Percentiles rank a stretch among this genome's conserved stretches.
Conservation (phyloP, 2,113 vertebrate genomes). For the Calcarius ornatus region DNA sequence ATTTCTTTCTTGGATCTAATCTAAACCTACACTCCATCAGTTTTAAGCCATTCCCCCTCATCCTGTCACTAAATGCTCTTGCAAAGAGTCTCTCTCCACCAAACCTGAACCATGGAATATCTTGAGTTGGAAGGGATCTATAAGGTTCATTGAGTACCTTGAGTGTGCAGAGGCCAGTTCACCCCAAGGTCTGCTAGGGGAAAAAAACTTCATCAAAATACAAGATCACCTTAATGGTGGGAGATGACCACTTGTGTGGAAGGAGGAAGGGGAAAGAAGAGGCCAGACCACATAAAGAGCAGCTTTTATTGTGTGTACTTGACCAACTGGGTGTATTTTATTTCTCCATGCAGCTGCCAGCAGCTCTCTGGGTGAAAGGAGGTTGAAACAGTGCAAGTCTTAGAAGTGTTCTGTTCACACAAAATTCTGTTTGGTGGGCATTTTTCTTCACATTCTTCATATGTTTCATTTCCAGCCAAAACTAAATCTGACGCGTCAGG, state of each 20-base stretch:
- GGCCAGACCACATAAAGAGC: neutral
- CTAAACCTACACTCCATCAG: neutral
- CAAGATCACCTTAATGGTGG: neutral
- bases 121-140: neutral
- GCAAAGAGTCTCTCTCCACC: neutral
- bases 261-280: neutral
- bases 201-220: neutral
- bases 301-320: neutral
- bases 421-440: neutral
- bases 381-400: neutral
- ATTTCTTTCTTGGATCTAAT: neutral
- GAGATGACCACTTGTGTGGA: neutral
- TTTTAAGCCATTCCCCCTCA: neutral
- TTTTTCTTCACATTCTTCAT: neutral
- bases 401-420: neutral
- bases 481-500: accelerated
- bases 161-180: neutral
- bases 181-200: neutral
- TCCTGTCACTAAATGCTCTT: neutral
- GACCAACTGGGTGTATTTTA: neutral
- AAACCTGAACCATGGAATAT: neutral
- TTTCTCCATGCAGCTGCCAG: neutral
- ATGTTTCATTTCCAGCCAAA: neutral
- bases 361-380: neutral
- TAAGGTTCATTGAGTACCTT: neutral